Percentiles rank a stretch among this genome's conserved stretches.
phyloP scores from a whole-genome alignment of 2,113 vertebrate genomes.

The Cyphomyrus plagiostoma region DNA sequence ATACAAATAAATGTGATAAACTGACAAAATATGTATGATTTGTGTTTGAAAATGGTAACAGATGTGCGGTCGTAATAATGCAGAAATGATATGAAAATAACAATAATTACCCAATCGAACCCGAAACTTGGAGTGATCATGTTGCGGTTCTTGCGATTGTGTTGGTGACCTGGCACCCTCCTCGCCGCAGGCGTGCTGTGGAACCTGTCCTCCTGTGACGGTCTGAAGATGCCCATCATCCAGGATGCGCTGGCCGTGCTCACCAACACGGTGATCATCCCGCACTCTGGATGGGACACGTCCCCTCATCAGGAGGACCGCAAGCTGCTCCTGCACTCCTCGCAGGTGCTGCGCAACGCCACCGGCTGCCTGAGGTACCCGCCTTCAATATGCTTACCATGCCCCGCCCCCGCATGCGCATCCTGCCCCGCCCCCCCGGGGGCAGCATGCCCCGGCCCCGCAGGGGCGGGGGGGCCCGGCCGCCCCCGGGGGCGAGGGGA shows the following conservation, averaged over 20 bases:
- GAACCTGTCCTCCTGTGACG: conserved; percentile 96
- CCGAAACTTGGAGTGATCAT: background rate
- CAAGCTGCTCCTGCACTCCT: conserved; percentile 92
- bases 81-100: background rate
- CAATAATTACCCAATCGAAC: background rate
- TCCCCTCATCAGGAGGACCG: conserved; percentile 90
- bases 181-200: conserved; percentile 81
- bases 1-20: background rate
- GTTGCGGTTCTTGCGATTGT: background rate
- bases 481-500: no score
- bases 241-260: conserved; percentile 93
- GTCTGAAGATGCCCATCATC: conserved; percentile 98
- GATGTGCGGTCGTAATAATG: background rate
- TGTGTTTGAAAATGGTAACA: background rate
- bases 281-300: conserved; percentile 95
- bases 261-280: conserved; percentile 96
- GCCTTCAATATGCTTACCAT: background rate
- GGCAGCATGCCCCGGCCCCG: no score
- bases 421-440: no score
- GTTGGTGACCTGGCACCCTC: background rate
- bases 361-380: conserved; percentile 94
- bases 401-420: background rate
- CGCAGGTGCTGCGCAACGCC: conserved; percentile 96
- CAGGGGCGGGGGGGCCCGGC: no score
- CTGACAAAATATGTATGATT: background rate